phyloP scores from a whole-genome alignment of 2,888 invertebrate genomes.

The Ormyrus thymus region DNA sequence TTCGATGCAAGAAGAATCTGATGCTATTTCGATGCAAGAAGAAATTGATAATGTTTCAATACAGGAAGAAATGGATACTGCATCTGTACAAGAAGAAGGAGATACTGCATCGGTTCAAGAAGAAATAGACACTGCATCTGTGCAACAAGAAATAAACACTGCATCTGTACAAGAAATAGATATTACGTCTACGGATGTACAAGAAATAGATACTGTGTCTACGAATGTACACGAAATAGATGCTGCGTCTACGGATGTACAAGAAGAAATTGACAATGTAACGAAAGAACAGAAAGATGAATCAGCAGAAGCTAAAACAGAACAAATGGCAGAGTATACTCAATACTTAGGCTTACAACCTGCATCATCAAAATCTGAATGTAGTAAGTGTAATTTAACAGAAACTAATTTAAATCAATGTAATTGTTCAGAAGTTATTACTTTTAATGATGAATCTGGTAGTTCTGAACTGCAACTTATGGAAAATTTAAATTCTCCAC shows the following conservation, averaged over 20 bases:
- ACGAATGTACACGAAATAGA: not conserved
- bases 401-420: conserved; percentile 83
- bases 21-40: too few species aligned
- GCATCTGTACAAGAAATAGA: conserved; percentile 1
- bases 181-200: not conserved
- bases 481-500: conserved; percentile 62
- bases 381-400: conserved; percentile 72
- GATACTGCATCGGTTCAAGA: too few species aligned
- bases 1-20: too few species aligned
- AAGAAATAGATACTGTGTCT: not conserved
- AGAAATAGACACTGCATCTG: not conserved
- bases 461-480: conserved; percentile 61
- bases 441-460: conserved; percentile 55
- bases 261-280: conserved; percentile 42
- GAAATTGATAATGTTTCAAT: not conserved
- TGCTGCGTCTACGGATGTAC: not conserved
- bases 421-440: conserved; percentile 75
- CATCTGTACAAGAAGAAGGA: not conserved
- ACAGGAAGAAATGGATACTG: not conserved
- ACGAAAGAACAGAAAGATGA: conserved; percentile 53
- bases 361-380: conserved; percentile 57
- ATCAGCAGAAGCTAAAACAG: conserved; percentile 62
- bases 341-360: conserved; percentile 83
- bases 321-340: conserved; percentile 79
- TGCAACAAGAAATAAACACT: not conserved